Base-by-base conservation (phyloP, 2,797 vertebrate genomes). In the Orestias chungarensis region DNA sequence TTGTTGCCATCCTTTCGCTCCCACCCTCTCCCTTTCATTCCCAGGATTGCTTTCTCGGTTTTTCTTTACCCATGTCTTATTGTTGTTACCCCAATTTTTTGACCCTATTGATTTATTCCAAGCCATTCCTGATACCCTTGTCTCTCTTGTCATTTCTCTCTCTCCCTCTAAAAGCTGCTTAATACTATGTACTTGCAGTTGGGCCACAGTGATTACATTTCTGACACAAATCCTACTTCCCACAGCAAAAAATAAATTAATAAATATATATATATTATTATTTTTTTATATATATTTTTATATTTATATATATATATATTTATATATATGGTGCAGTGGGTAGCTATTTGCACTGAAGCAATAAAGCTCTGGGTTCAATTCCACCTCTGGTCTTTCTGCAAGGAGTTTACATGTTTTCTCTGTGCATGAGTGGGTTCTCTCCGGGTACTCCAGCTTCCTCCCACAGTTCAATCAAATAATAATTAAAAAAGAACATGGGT, bases 201-300 rank as follows among this genome's bases (percentile, higher is more conserved):
- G 90, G 91, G 93, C 90, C 86, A 89, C 90, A 85, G 89, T 93
- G 94, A 94, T 95, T 95, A 93, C 91, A 91, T 93, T 93, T 93
- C 85, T 93, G 93, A 94, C 94, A 94, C 82, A 92, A 93, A 92
- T 93, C 90, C 90, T 87, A 91, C 91, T 87, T 78, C 85, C 86
- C 87, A 70, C 84, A 88, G 88, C 90, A 92, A 81, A 79, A 82
- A n/a, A n/a, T n/a, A n/a, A n/a, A n/a, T n/a, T n/a, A n/a, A n/a
- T n/a, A n/a, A n/a, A n/a, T n/a, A n/a, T n/a, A n/a, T n/a, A n/a
- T n/a, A n/a, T n/a, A n/a, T n/a, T n/a, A n/a, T n/a, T n/a, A n/a
- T n/a, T n/a, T n/a, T n/a, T n/a, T n/a, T n/a, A n/a, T n/a, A n/a
- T n/a, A n/a, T n/a, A n/a, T n/a, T n/a, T n/a, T n/a, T n/a, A n/a